phyloP scores from a whole-genome alignment of 2,113 vertebrate species.

The Ramphastos sulfuratus region DNA sequence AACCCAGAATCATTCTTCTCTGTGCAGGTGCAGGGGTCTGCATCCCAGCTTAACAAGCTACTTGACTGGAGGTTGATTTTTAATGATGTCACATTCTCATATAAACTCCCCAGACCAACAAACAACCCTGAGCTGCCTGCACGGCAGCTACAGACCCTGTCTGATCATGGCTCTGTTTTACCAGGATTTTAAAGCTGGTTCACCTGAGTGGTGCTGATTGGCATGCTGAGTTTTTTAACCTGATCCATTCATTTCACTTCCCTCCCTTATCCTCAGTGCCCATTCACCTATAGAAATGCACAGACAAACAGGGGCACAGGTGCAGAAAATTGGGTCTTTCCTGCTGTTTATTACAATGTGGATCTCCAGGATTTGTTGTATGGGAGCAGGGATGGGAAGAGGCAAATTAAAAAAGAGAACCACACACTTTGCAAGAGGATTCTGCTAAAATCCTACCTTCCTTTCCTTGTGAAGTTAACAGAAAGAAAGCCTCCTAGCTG shows the following conservation, averaged over 20 bases:
- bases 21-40: neutral
- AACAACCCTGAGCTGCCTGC: neutral
- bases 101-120: neutral
- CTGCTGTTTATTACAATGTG: slow-evolving; percentile 69
- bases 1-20: neutral
- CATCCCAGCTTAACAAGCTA: neutral
- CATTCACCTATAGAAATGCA: slow-evolving; percentile 69
- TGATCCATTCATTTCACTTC: slow-evolving; percentile 70
- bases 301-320: slow-evolving; percentile 69
- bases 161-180: slow-evolving; percentile 12
- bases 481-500: neutral
- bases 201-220: slow-evolving; percentile 67
- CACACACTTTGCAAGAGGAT: neutral
- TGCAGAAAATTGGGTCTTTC: slow-evolving; percentile 70
- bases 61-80: slow-evolving; percentile 10
- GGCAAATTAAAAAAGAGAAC: slow-evolving; percentile 35
- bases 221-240: slow-evolving; percentile 66
- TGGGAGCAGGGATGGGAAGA: neutral
- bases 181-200: slow-evolving; percentile 55
- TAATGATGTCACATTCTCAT: slow-evolving; percentile 21
- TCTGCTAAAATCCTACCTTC: slow-evolving; percentile 32
- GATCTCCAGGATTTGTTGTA: slow-evolving; percentile 15
- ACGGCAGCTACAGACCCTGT: slow-evolving; percentile 5
- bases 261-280: slow-evolving; percentile 53
- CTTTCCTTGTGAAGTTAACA: neutral